Evolutionary conservation across 2,797 vertebrate genomes (phyloP).

Genomic region (Pteronotus mesoamericanus): DNA sequence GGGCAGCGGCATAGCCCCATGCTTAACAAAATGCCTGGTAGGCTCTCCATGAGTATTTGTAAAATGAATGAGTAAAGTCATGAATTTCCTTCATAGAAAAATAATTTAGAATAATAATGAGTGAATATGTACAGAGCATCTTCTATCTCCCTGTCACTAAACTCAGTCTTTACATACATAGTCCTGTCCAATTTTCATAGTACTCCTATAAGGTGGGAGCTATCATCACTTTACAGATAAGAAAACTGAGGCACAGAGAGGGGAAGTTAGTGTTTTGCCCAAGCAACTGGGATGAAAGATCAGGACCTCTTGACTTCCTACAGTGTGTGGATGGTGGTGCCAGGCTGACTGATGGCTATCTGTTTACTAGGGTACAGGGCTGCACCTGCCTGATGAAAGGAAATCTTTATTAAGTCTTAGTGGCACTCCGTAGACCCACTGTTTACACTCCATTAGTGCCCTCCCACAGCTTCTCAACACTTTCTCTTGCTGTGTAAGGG

Average conservation of each 20-base stretch:
- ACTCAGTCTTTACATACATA: neutral
- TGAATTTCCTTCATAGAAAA: neutral
- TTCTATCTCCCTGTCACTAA: neutral
- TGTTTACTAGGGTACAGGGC: fast-evolving
- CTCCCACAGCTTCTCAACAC: no score
- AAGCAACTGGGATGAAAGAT: neutral
- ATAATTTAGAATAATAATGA: neutral
- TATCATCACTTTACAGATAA: neutral
- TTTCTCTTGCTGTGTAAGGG: neutral
- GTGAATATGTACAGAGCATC: neutral
- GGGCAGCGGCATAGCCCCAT: neutral
- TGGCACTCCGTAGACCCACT: fast-evolving
- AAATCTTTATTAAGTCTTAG: neutral
- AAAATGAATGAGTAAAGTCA: neutral
- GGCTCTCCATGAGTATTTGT: neutral
- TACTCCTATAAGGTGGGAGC: neutral
- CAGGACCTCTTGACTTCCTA: neutral
- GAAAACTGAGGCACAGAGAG: neutral
- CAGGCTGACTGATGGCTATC: neutral
- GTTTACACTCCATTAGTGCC: neutral
- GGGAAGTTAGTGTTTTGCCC: neutral
- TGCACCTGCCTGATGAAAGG: neutral
- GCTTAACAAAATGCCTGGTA: neutral
- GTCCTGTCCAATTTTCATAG: neutral
- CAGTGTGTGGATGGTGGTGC: neutral